These are phyloP conservation scores for Semicossyphus pulcher DNA, from an alignment of 2,113 vertebrate genomes.

Conservation along the genomic window DNA sequence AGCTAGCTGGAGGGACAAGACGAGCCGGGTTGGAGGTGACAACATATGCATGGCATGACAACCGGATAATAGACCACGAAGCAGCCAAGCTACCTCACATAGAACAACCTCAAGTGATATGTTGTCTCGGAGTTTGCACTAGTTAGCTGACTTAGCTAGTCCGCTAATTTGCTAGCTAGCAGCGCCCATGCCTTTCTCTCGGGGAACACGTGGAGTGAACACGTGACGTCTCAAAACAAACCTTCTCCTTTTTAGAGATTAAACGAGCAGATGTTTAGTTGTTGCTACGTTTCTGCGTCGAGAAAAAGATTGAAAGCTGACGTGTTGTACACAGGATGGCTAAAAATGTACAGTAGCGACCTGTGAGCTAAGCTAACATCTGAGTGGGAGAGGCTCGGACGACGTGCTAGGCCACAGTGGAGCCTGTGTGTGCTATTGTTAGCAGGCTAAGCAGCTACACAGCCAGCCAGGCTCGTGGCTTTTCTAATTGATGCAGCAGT, in stretches of 20 bases:
- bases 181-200: constrained; percentile 64
- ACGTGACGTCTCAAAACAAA: constrained; percentile 82
- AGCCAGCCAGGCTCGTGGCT: not conserved
- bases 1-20: not conserved
- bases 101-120: rapidly evolving
- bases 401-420: constrained; percentile 63
- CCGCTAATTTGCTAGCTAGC: no score
- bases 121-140: not conserved
- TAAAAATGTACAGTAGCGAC: not conserved
- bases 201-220: constrained; percentile 84
- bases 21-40: not conserved
- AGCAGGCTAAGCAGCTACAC: constrained; percentile 53
- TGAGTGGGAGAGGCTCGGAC: constrained; percentile 41
- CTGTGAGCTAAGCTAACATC: constrained; percentile 58
- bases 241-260: constrained; percentile 30
- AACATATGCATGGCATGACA: constrained; percentile 27
- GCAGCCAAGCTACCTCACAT: rapidly evolving
- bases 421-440: constrained; percentile 69
- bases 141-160: no score
- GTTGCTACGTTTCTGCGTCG: rapidly evolving
- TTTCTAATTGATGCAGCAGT: constrained; percentile 3
- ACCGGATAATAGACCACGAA: not conserved
- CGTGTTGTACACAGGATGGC: not conserved
- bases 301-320: rapidly evolving
- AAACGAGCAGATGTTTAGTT: constrained; percentile 1